Percentiles rank a stretch among this genome's conserved stretches.
phyloP scores from a whole-genome alignment of 1,140 invertebrate species.

The Brachionus koreanus region DNA sequence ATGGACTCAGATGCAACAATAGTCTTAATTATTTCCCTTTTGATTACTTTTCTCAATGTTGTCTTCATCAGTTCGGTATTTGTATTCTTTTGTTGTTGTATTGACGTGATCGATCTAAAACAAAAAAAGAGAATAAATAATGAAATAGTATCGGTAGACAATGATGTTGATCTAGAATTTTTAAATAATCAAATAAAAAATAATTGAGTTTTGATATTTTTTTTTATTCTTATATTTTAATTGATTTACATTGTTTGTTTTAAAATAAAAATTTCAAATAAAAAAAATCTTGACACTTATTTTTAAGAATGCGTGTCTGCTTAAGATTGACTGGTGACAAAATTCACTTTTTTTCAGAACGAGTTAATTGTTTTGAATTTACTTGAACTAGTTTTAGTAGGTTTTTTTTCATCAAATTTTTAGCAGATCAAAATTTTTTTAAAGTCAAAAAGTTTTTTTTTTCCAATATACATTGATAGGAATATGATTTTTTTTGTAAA shows the following conservation, averaged over 20 bases:
- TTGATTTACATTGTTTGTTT: not conserved
- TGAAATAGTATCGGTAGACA: not conserved
- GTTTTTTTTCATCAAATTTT: too few species aligned
- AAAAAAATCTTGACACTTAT: not conserved
- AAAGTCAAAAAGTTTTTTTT: too few species aligned
- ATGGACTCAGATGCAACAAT: constrained; percentile 29
- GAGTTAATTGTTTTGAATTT: not conserved
- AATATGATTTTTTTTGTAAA: too few species aligned
- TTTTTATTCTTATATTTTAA: not conserved
- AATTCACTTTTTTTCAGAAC: not conserved
- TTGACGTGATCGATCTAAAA: not conserved
- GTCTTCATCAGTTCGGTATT: not conserved
- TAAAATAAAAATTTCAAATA: not conserved
- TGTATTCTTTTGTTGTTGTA: constrained; percentile 26
- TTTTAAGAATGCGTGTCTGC: not conserved
- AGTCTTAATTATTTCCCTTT: not conserved
- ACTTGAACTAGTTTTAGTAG: not conserved
- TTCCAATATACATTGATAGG: too few species aligned
- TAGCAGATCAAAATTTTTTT: too few species aligned
- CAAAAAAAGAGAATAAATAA: not conserved
- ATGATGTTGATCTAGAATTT: not conserved
- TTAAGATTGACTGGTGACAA: not conserved
- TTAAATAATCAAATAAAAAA: not conserved
- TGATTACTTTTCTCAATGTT: constrained; percentile 23
- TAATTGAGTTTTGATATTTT: not conserved